Conservation (phyloP, 2,113 vertebrate species). For the Epinephelus moara region DNA sequence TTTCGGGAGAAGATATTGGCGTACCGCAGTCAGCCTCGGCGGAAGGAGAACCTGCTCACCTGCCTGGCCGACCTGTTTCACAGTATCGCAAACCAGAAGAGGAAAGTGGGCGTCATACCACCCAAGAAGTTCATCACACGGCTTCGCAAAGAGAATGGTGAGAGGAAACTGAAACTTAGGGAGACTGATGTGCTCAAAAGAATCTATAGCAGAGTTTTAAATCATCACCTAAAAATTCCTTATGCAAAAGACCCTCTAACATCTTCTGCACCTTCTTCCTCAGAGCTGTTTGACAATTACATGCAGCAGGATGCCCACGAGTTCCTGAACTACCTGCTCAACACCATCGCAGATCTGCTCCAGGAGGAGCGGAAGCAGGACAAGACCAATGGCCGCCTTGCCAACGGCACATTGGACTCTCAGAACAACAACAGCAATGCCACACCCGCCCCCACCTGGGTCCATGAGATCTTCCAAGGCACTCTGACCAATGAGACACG, state of each 20-base stretch:
- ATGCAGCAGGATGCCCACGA: constrained; percentile 99
- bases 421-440: constrained; percentile 90
- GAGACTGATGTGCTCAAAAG: neutral
- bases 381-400: constrained; percentile 95
- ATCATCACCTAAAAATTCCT: no score
- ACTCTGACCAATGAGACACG: constrained; percentile 98
- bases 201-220: neutral
- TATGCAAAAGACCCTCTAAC: no score
- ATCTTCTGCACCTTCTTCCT: constrained; percentile 3
- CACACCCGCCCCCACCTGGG: constrained; percentile 93
- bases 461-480: constrained; percentile 99
- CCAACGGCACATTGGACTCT: constrained; percentile 91
- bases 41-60: constrained; percentile 97
- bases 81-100: constrained; percentile 98
- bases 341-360: constrained; percentile 97
- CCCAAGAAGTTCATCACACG: constrained; percentile 99
- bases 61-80: constrained; percentile 98
- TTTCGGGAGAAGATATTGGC: constrained; percentile 98
- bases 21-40: constrained; percentile 96
- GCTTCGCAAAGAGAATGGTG: constrained; percentile 97
- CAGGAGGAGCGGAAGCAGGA: constrained; percentile 98
- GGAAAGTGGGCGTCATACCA: constrained; percentile 98
- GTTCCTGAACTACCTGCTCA: constrained; percentile 98
- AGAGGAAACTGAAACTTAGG: constrained; percentile 50
- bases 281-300: constrained; percentile 99